These are phyloP conservation scores for Acipenser transmontanus DNA, from an alignment of 2,797 vertebrate species.

Conservation along the genomic window DNA sequence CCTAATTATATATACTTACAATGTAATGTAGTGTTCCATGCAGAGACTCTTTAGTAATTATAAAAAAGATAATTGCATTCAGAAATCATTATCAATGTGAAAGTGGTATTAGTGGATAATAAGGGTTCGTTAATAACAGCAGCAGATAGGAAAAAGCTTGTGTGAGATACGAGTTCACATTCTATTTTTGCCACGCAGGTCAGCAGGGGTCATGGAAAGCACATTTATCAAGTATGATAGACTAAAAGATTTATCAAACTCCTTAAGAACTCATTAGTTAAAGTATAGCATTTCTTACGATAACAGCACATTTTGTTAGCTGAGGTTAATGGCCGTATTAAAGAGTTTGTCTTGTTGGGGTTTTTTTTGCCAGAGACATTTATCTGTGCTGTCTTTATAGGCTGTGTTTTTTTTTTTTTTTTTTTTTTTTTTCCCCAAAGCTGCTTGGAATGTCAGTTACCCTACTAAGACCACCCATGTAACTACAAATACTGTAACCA, in stretches of 20 bases:
- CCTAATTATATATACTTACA: not conserved
- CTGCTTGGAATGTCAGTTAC: not conserved
- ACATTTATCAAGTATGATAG: not conserved
- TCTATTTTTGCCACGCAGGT: constrained; percentile 2
- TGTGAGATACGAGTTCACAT: not conserved
- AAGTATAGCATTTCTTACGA: constrained; percentile 5
- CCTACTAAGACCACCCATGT: not conserved
- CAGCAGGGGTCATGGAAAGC: not conserved
- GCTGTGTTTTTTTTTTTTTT: not conserved
- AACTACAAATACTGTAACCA: too few species aligned
- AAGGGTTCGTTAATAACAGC: constrained; percentile 1
- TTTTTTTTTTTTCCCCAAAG: constrained; percentile 2
- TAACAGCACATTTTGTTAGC: constrained; percentile 5
- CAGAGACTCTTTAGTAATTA: not conserved
- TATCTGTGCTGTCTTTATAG: constrained; percentile 4
- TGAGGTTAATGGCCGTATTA: constrained; percentile 9
- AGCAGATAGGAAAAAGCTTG: not conserved
- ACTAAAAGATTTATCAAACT: constrained; percentile 9
- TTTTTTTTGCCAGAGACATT: constrained; percentile 8
- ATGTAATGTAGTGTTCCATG: not conserved
- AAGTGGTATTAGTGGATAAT: constrained; percentile 3
- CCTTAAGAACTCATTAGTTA: constrained; percentile 10
- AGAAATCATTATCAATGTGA: constrained; percentile 4
- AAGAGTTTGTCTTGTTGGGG: not conserved
- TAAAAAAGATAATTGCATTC: not conserved